Percentiles rank a stretch among this genome's conserved stretches.
Conservation (phyloP, 2,888 invertebrate genomes). For the Autographa gamma region DNA sequence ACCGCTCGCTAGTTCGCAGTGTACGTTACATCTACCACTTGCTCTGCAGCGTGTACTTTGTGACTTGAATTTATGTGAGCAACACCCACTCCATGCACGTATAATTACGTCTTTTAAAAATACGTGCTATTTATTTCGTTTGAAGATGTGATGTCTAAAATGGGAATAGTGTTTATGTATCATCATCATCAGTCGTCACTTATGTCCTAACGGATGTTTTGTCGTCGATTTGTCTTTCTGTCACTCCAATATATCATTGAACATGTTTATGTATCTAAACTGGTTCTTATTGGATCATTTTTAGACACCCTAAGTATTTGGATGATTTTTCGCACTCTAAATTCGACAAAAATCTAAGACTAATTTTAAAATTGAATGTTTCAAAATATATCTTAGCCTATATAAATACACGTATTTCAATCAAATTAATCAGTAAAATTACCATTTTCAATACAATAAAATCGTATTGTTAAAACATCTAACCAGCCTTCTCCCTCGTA, state of each 20-base stretch:
- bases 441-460: background rate
- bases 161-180: constrained; percentile 6
- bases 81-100: constrained; percentile 59
- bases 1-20: constrained; percentile 63
- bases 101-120: constrained; percentile 52
- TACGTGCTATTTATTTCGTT: constrained; percentile 26
- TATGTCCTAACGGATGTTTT: background rate
- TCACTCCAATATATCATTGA: background rate
- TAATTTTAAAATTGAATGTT: too few species aligned
- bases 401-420: too few species aligned
- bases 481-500: background rate
- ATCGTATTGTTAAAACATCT: background rate
- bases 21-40: constrained; percentile 64
- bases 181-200: constrained; percentile 20
- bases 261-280: background rate
- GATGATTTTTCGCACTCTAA: too few species aligned
- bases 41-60: constrained; percentile 57
- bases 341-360: too few species aligned
- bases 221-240: background rate
- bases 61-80: constrained; percentile 61
- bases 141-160: constrained; percentile 8
- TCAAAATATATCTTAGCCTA: too few species aligned
- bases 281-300: too few species aligned
- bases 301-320: too few species aligned
- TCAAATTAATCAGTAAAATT: background rate